Evolutionary conservation across 30 jellyfish, hydroid and myxozoan genomes (phyloP).

Genomic region (Aurelia aurita complex sp. Pacific): DNA sequence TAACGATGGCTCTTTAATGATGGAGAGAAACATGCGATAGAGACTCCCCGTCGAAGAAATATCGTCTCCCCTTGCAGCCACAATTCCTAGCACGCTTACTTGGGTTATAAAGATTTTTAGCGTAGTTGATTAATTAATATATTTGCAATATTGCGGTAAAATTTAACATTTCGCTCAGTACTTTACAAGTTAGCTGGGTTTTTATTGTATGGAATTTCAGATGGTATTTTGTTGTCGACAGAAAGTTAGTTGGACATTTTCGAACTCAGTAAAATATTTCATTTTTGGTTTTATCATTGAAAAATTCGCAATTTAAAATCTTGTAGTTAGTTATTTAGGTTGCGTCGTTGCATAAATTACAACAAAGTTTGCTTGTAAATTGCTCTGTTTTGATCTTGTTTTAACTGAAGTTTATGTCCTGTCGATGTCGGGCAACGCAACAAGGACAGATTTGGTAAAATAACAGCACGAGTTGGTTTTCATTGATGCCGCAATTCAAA

Average conservation of each 20-base stretch:
- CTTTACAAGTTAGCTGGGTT: conserved; percentile 36
- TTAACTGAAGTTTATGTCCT: no score
- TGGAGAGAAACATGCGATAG: no score
- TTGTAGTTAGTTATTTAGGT: conserved; percentile 9
- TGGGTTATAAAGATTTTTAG: background rate
- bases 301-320: background rate
- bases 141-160: background rate
- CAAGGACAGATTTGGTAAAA: no score
- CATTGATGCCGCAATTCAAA: no score
- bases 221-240: background rate
- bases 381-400: no score
- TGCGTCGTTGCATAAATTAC: no score
- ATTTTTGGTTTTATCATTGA: conserved; percentile 1
- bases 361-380: no score
- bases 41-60: no score
- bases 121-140: conserved; percentile 13
- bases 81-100: background rate
- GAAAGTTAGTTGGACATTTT: conserved; percentile 4
- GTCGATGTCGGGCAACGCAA: no score
- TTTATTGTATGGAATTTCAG: conserved; percentile 19
- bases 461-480: no score
- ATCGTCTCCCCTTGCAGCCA: no score
- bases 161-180: conserved; percentile 32
- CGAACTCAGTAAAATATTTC: conserved; percentile 9
- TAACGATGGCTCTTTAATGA: no score